Percentiles rank a stretch among this genome's conserved stretches.
phyloP scores from a whole-genome alignment of 2,888 invertebrate genomes.

The Meiosimyza platycephala region DNA sequence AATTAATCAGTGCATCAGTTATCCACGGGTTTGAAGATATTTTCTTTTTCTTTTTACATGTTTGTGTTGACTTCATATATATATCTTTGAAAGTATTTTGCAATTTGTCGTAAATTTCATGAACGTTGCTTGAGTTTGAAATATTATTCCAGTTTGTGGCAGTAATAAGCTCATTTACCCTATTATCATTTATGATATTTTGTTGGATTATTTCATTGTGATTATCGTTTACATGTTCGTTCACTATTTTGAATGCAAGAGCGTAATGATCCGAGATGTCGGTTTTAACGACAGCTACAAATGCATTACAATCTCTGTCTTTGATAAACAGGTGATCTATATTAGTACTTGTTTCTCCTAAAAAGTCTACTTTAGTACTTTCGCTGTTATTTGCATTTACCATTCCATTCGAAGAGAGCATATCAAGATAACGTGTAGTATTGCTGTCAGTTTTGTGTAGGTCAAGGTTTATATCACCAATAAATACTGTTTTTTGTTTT shows the following conservation, averaged over 20 bases:
- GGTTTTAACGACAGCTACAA: background rate
- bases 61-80: too few relatives aligned
- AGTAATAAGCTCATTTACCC: slow-evolving; percentile 11
- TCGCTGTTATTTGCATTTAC: too few relatives aligned
- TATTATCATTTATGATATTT: background rate
- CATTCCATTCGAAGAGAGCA: too few relatives aligned
- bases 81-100: background rate
- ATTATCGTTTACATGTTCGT: background rate
- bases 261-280: slow-evolving; percentile 26
- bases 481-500: slow-evolving; percentile 1
- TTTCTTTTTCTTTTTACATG: background rate
- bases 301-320: too few relatives aligned
- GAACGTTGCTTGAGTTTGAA: background rate
- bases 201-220: too few relatives aligned
- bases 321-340: too few relatives aligned
- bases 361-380: too few relatives aligned
- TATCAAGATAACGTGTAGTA: too few relatives aligned
- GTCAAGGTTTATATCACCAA: slow-evolving; percentile 23
- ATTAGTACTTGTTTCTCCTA: too few relatives aligned
- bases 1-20: slow-evolving; percentile 4
- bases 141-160: slow-evolving; percentile 16
- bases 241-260: background rate
- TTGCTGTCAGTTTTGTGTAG: background rate
- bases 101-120: background rate
- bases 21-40: slow-evolving; percentile 10